These are phyloP conservation scores for Catharus fuscescens DNA, from an alignment of 2,113 vertebrate genomes.

Conservation along the genomic window DNA sequence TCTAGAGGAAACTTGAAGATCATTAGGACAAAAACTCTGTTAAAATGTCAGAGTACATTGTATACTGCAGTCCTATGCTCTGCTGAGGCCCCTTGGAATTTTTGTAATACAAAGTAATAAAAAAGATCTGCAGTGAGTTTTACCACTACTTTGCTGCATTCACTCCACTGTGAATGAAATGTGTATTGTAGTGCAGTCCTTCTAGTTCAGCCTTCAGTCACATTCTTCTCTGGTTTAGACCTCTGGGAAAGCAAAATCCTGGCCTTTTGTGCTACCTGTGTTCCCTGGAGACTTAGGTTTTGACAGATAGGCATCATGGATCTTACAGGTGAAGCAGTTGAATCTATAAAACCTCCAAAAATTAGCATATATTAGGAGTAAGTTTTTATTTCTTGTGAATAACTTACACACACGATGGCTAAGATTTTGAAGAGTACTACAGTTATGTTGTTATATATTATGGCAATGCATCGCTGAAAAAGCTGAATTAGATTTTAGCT, in stretches of 20 bases:
- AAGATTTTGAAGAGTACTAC: neutral
- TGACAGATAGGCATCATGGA: neutral
- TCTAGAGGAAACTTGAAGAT: neutral
- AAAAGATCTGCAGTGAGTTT: constrained; percentile 8
- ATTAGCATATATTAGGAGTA: neutral
- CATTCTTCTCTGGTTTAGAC: neutral
- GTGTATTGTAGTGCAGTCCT: neutral
- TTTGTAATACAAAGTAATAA: constrained; percentile 7
- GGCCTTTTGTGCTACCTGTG: neutral
- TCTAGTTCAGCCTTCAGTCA: neutral
- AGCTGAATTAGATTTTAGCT: neutral
- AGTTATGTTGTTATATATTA: neutral
- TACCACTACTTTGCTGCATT: neutral
- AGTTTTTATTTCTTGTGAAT: neutral
- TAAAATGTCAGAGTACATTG: constrained; percentile 17
- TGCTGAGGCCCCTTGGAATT: constrained; percentile 23
- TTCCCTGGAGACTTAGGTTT: neutral
- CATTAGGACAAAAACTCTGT: constrained; percentile 14
- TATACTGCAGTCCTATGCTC: neutral
- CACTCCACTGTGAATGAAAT: constrained; percentile 10
- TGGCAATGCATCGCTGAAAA: neutral
- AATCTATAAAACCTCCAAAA: neutral
- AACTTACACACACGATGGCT: neutral
- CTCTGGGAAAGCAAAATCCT: neutral
- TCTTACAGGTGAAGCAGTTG: neutral